Base-by-base conservation (phyloP, 2,888 invertebrate genomes). In the Hyposoter dolosus region DNA sequence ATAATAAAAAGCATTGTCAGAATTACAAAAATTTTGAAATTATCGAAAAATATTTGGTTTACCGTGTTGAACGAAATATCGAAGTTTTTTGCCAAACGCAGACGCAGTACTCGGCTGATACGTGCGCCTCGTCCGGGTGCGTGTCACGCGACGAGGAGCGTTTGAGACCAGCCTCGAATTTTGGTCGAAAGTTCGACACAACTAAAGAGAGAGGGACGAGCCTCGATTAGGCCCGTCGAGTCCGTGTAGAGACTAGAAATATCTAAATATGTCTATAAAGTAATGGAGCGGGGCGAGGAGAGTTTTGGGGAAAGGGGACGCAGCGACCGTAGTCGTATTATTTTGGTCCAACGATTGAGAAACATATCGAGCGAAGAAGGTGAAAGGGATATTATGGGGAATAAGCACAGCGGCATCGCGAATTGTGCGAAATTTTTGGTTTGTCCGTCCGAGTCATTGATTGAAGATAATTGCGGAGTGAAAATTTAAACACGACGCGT, bases 401-500 rank as follows among this genome's bases (percentile, higher is more conserved):
- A n/a, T n/a, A 53, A 23, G 6, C 4, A 5, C 3, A n/a, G 12
- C 12, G n/a, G 40, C 3, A 40, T 40, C 28, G 23, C 10, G 50
- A 32, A 53, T 9, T 3, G n/a, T 3, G 50, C 32, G 69, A 69
- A 28, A 69, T 66, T 66, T 66, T 10, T 12, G 12, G 28, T 28
- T 28, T n/a, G n/a, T n/a, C n/a, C n/a, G n/a, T n/a, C 28, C 28
- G 28, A 28, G 28, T 28, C 28, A 28, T 53, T 53, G n/a, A 19
- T 17, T 19, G 50, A 5, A 17, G 15, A 17, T 17, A 50, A 50
- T 15, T n/a, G n/a, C n/a, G 19, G 19, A 53, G n/a, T 53, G 53
- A 53, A 19, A 19, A 40, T 77, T 77, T 47, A 23, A 72, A 65
- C 82, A 74, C 84, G 56, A 71, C 35, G 47, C 77, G 15, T 28